A percentile compares a stretch with the other conserved stretches of the same genome.
Conservation (phyloP, 37 sponge, comb jelly and placozoan genomes). For the Tethya wilhelma region DNA sequence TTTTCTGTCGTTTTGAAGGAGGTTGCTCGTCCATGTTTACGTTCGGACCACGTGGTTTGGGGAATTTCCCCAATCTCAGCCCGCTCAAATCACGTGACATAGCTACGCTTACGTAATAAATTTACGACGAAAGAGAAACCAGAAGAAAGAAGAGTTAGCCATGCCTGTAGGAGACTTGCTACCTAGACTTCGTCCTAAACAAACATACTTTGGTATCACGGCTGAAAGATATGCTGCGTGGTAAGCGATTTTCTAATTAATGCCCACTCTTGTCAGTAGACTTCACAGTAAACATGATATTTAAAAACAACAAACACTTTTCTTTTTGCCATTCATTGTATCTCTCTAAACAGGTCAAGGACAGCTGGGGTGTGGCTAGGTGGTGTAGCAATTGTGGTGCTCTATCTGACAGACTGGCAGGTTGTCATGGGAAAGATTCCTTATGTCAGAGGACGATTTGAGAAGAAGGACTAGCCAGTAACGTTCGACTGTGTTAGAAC, state of each 20-base stretch:
- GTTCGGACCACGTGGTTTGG: neutral
- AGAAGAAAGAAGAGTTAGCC: no score
- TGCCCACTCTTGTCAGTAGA: neutral
- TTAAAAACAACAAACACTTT: no score
- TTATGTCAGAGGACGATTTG: slow-evolving; percentile 57
- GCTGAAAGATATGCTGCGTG: slow-evolving; percentile 2
- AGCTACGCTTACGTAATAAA: no score
- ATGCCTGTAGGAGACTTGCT: neutral
- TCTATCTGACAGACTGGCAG: slow-evolving; percentile 70
- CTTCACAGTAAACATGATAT: no score
- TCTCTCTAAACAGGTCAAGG: slow-evolving; percentile 43
- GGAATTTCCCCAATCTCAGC: neutral
- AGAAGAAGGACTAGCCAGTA: neutral
- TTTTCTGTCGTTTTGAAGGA: neutral
- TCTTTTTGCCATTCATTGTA: no score
- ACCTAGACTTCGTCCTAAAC: neutral
- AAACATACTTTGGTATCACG: slow-evolving; percentile 16
- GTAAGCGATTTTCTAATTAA: slow-evolving; percentile 3
- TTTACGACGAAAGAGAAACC: no score
- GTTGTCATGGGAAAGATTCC: slow-evolving; percentile 68
- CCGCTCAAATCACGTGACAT: no score
- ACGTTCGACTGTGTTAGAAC: slow-evolving; percentile 8
- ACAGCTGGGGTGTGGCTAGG: slow-evolving; percentile 48
- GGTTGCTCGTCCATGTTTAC: neutral
- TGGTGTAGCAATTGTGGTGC: slow-evolving; percentile 24